Evolutionary conservation across 2,797 vertebrate species (phyloP), one percentile per base, ranked within the genome.

Genomic region (Aulostomus chinensis): DNA sequence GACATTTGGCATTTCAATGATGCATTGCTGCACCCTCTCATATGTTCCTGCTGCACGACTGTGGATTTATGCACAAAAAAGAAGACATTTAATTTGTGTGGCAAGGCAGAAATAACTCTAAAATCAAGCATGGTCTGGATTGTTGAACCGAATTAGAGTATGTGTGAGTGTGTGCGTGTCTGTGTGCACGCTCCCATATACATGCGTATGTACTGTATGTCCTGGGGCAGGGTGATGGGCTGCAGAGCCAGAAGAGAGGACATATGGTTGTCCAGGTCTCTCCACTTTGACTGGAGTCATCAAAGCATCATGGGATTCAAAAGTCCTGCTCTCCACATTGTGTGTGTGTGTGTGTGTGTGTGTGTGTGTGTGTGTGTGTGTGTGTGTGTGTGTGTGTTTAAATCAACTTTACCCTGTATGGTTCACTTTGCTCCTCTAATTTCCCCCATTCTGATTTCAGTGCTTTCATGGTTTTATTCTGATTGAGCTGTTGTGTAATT

Each of bases 361-460:
- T 30, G 28, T 26, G 28, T 38, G 21, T 14, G 26, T 28, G 18
- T 14, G 18, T 34, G 20, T 68, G 50, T 51, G 39, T 34, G 20
- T 68, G 50, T 51, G 39, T 34, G 20, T 68, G 50, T 51, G 39
- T 42, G 17, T 14, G 10, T 25, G 38, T 26, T 25, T 47, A 37
- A 63, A 28, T 53, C 33, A 69, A 72, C 70, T 59, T 62, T 48
- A 32, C 38, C 13, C 54, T 65, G 34, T 49, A 42, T 43, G 36
- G 25, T 45, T 56, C 5, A n/a, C 39, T 54, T 56, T 55, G 20
- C 43, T 46, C 15, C n/a, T 49, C 48, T 64, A 43, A 38, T 57
- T 26, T 56, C 62, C 70, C 50, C 70, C 72, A 80, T 77, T 73
- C 79, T 78, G 58, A 60, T 58, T 75, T 65, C 35, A 43, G 5